Evolutionary conservation across 2,888 invertebrate genomes (phyloP).

Genomic region (Parthenolecanium corni): DNA sequence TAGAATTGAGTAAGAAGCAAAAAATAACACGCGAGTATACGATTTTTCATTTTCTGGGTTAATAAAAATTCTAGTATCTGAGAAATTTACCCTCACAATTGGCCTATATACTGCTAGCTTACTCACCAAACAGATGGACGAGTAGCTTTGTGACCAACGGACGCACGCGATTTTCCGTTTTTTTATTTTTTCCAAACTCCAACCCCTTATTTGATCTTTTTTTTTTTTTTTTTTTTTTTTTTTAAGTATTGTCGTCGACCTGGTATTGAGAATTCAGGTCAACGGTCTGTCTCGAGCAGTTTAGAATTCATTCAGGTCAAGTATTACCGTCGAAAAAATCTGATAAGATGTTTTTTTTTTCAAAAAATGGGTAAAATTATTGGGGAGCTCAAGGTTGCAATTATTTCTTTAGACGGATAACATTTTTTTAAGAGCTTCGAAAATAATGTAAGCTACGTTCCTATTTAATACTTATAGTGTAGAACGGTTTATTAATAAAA

Average conservation of each 20-base stretch:
- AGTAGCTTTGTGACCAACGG: constrained; percentile 16
- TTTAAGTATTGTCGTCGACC: background rate
- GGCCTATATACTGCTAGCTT: constrained; percentile 1
- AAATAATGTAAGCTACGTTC: too few species aligned
- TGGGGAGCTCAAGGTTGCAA: too few species aligned
- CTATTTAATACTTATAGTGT: too few species aligned
- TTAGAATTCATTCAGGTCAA: background rate
- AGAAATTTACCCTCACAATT: background rate
- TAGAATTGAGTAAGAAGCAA: too few species aligned
- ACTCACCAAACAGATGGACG: constrained; percentile 12
- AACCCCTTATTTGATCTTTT: background rate
- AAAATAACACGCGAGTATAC: background rate
- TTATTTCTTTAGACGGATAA: too few species aligned
- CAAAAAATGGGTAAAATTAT: background rate
- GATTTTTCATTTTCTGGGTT: constrained; percentile 3
- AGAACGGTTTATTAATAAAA: too few species aligned
- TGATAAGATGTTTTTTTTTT: background rate
- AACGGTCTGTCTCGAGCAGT: constrained; percentile 1
- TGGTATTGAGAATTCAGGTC: background rate
- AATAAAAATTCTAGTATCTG: background rate
- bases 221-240: background rate
- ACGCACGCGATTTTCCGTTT: constrained; percentile 18
- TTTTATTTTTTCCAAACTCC: background rate
- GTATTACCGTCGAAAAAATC: background rate
- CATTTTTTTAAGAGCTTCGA: too few species aligned